These are phyloP conservation scores for Cheirogaleus medius DNA, from an alignment of 2,113 vertebrate genomes.

Conservation along the genomic window DNA sequence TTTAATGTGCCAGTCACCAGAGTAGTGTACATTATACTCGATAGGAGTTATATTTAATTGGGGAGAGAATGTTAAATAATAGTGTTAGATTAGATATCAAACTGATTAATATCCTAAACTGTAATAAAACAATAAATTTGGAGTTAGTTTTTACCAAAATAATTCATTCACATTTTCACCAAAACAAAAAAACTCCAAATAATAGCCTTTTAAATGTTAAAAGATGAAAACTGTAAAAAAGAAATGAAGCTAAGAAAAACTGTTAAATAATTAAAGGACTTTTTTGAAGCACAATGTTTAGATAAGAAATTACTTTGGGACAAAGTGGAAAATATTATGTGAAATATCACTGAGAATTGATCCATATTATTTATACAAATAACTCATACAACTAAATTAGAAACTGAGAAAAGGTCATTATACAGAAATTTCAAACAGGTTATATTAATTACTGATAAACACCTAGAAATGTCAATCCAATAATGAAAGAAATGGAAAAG, in stretches of 20 bases:
- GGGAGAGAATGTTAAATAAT: background rate
- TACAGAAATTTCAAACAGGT: background rate
- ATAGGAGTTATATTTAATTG: background rate
- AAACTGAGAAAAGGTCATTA: background rate
- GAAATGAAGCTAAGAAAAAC: background rate
- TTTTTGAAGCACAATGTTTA: background rate
- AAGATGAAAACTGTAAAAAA: background rate
- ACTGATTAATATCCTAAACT: background rate
- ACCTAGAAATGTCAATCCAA: conserved; percentile 47
- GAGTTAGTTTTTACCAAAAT: background rate
- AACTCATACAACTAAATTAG: background rate
- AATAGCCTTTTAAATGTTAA: background rate
- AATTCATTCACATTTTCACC: background rate
- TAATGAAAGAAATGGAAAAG: conserved; percentile 41
- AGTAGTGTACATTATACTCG: too few relatives aligned
- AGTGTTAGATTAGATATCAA: background rate
- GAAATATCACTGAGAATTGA: conserved; percentile 24
- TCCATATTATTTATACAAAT: background rate
- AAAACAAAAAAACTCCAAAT: background rate
- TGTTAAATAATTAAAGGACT: background rate
- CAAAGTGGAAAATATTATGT: background rate
- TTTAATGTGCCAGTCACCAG: too few relatives aligned
- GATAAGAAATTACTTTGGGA: background rate
- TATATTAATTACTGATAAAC: conserved; percentile 26
- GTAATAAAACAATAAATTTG: background rate